A percentile compares a stretch with the other conserved stretches of the same genome.
phyloP scores from a whole-genome alignment of 2,888 invertebrate species.

The Phytoseiulus persimilis region DNA sequence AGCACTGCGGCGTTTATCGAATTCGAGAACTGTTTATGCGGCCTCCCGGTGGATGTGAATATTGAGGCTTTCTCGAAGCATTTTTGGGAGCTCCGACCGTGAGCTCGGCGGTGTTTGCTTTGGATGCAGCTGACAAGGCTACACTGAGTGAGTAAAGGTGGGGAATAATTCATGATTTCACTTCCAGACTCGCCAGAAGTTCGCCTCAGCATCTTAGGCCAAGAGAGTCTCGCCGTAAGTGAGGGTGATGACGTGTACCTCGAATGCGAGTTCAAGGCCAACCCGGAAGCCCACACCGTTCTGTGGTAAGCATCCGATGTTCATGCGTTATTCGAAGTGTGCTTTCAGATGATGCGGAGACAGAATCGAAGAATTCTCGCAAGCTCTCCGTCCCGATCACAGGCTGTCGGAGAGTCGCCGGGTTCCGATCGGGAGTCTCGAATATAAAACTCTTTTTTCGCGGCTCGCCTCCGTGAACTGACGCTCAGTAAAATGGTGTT shows the following conservation, averaged over 20 bases:
- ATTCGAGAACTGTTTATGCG: too few species aligned
- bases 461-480: background rate
- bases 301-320: conserved; percentile 12
- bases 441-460: background rate
- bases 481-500: background rate
- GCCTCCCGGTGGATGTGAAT: too few species aligned
- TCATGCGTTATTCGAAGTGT: too few species aligned
- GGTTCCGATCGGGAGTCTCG: background rate
- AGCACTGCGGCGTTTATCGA: too few species aligned
- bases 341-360: background rate
- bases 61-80: too few species aligned
- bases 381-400: background rate
- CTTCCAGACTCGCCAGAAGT: conserved; percentile 20
- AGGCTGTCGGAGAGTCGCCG: background rate
- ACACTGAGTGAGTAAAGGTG: background rate
- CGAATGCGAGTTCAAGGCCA: conserved; percentile 20
- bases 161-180: background rate
- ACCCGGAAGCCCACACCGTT: conserved; percentile 22
- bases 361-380: background rate
- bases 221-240: conserved; percentile 27
- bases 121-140: too few species aligned
- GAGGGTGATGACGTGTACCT: conserved; percentile 28
- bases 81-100: too few species aligned
- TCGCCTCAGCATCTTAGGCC: background rate
- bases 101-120: too few species aligned